Evolutionary conservation across 64 coral and sea anemone genomes (phyloP), one percentile per base, ranked within the genome.

Genomic region (Cladopsammia gracilis): DNA sequence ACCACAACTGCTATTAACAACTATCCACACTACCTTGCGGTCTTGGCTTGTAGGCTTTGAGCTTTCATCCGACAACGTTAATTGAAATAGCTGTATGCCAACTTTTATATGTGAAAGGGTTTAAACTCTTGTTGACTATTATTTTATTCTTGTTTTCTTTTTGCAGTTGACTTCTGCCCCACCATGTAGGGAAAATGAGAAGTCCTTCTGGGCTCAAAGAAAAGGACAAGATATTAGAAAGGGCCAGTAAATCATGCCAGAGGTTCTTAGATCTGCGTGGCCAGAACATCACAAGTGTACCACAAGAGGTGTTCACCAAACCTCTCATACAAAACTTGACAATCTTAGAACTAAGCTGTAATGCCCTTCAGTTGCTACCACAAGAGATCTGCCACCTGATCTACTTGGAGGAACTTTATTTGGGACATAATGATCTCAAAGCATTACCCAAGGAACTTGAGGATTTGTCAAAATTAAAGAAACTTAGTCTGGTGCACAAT

Each of bases 141-240:
- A 57, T 10, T 57, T 57, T 57, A 57, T 34, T 34, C 34, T 34
- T 34, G 0, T 45, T 18, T 73, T 47, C 12, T 44, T 47, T 10
- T 73, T 73, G 42, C 5, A 45, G 61, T 14, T 64, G 34, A 48
- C 22, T 19, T 64, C 6, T 54, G 5, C 12, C 48, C 48, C 50
- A 16, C 58, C 26, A 82, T 23, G 78, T 43, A 82, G 78, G 58
- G 58, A 82, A 64, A 45, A 97, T 97, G 95, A 80, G 81, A 91
- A 91, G 87, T 94, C 79, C 87, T 62, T 25, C 85, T 79, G 95
- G 95, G 79, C 95, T 87, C 20, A 97, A 86, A 50, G 91, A 97
- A 58, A 97, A 91, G 23, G 82, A 94, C 8, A 97, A 90, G 73
- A 87, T 94, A 19, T 91, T 97, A n/a, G 79, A 93, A 50, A 91